Evolutionary conservation across 2,797 vertebrate genomes (phyloP), one percentile per base, ranked within the genome.

Genomic region (Linurgus olivaceus): DNA sequence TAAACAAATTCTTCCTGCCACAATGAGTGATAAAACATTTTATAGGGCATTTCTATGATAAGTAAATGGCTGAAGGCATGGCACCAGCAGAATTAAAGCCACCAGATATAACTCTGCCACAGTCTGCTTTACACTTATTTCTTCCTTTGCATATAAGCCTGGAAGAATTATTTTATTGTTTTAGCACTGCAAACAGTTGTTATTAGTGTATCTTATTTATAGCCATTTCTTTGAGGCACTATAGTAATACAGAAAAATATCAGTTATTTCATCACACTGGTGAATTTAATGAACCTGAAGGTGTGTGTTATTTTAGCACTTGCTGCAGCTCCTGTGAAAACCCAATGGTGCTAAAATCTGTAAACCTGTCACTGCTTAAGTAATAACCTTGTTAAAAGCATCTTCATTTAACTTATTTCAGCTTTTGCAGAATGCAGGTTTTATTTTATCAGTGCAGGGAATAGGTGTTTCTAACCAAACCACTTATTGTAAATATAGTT

Each of bases 261-360:
- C 98, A 97, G 97, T 98, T 97, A 97, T 98, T 98, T 98, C 97
- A 97, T 98, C 97, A 97, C 96, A 97, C 88, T 97, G 97, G 98
- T 97, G 98, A 98, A 98, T 98, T 98, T 98, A 98, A 98, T 98
- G 98, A 98, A 98, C 98, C 98, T 98, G 98, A 98, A 99, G 98
- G 98, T 99, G 98, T 98, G 98, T 98, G 98, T 98, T 98, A 98
- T 99, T 99, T 98, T 99, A 98, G 98, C 98, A 98, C 98, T 98
- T 98, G 97, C 97, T 96, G 94, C 92, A 97, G 98, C 98, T 98
- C 98, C 98, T 97, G 98, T 98, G 98, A 98, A 98, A 97, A 98
- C 98, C 97, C 98, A 97, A 97, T 96, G 98, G 98, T 98, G 98
- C 98, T 99, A 98, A 99, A 98, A 98, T 98, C 98, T 98, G 98